Evolutionary conservation across 1,140 invertebrate genomes (phyloP), one percentile per base, ranked within the genome.

Genomic region (Heliconius eleuchia): DNA sequence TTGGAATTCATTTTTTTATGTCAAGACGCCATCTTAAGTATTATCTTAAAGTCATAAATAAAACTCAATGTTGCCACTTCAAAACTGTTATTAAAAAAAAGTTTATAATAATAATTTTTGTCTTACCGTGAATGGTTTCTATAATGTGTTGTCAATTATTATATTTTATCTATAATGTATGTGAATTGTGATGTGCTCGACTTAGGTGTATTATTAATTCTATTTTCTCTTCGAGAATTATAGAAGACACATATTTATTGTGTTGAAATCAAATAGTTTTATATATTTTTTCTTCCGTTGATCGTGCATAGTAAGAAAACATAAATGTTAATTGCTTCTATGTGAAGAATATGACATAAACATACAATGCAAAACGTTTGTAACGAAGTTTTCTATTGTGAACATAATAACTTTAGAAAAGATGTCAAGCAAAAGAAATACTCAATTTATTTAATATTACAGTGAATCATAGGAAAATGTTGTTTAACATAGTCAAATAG

Each of bases 21-120:
- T 76, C 60, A 76, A 76, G 75, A 71, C 66, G 66, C 75, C 75
- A 76, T 76, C 71, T 76, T 71, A 46, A 42, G 13, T 70, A 30
- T 60, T 75, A 75, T 66, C 42, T n/a, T 27, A 5, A 66, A 66
- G 60, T 66, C 27, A 66, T 66, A 66, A 30, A 66, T 18, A 66
- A 27, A 66, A 66, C 11, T 16, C 3, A 66, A 66, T 66, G 60
- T 66, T 66, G 60, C 60, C 27, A 66, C 13, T 30, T 66, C 60
- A 66, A 66, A 30, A 30, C 0, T 3, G 9, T 3, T 52, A 7
- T 52, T 52, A 52, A 52, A 52, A 52, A 23, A 0, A 18, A 52
- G 16, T 23, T 57, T 9, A n/a, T 4, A 66, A 66, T 66, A 9
- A 66, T 27, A 2, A 66, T 66, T 66, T 66, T 66, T 66, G 60